Evolutionary conservation across 2,797 vertebrate species (phyloP).

Genomic region (Coreius guichenoti): DNA sequence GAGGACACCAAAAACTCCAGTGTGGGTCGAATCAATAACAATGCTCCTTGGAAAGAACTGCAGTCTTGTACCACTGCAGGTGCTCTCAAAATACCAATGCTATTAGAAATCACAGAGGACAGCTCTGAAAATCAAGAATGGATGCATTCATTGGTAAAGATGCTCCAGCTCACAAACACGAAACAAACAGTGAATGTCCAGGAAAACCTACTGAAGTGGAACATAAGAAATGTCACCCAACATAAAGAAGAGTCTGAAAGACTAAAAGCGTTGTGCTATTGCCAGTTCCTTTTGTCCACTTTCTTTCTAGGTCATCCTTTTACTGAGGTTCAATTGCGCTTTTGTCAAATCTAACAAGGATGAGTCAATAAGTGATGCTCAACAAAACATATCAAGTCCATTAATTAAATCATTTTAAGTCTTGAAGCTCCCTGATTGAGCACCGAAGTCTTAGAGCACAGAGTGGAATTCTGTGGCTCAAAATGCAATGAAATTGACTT

Average conservation of each 20-base stretch:
- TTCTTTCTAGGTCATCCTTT: constrained; percentile 44
- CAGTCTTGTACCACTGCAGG: neutral
- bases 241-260: constrained; percentile 35
- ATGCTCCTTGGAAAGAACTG: constrained; percentile 2
- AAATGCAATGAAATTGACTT: neutral
- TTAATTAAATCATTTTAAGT: neutral
- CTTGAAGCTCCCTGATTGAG: neutral
- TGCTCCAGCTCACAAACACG: constrained; percentile 5
- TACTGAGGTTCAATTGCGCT: constrained; percentile 5
- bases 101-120: neutral
- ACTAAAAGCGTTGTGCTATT: constrained; percentile 10
- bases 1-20: neutral
- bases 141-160: constrained; percentile 26
- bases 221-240: constrained; percentile 36
- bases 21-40: neutral
- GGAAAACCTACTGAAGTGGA: constrained; percentile 27
- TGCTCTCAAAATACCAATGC: neutral
- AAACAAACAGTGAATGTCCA: constrained; percentile 1
- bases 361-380: neutral
- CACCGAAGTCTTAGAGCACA: neutral
- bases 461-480: neutral
- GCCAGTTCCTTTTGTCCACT: constrained; percentile 35
- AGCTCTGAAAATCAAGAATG: constrained; percentile 33
- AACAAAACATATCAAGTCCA: neutral
- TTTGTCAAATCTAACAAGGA: neutral